Conservation (phyloP, 1,140 invertebrate genomes). For the Aporrectodea caliginosa region DNA sequence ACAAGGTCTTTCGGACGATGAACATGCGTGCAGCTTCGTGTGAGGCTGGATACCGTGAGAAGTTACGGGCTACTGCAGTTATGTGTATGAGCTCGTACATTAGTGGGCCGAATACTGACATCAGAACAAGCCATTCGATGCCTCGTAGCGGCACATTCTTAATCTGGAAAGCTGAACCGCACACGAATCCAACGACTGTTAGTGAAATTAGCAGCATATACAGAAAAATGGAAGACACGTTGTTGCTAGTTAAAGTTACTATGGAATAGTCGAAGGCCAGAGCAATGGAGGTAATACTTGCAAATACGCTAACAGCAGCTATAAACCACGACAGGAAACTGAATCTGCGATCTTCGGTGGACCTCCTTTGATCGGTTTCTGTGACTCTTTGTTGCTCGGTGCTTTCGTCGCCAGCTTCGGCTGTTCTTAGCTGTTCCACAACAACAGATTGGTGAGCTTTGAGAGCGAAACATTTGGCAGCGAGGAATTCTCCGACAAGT, state of each 20-base stretch:
- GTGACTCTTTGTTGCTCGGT: background rate
- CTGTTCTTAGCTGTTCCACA: no score
- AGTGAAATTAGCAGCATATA: background rate
- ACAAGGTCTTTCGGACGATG: background rate
- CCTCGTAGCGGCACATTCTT: background rate
- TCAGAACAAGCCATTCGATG: background rate
- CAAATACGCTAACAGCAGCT: background rate
- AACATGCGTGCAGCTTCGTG: background rate
- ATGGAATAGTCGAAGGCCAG: background rate
- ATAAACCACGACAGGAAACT: background rate
- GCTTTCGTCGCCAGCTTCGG: background rate
- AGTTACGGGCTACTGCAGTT: background rate
- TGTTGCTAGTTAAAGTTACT: background rate
- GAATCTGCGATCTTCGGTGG: background rate
- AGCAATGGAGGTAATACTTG: background rate
- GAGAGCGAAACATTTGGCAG: background rate
- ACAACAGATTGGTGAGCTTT: no score
- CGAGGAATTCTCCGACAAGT: background rate
- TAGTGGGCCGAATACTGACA: background rate
- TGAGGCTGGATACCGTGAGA: no score
- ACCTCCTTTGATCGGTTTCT: background rate
- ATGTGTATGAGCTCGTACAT: background rate
- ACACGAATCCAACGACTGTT: background rate
- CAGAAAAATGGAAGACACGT: background rate
- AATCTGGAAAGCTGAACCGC: background rate